A percentile compares a stretch with the other conserved stretches of the same genome.
These are phyloP conservation scores for Bombus waltoni DNA, from an alignment of 1,140 invertebrate species.

Conservation along the genomic window DNA sequence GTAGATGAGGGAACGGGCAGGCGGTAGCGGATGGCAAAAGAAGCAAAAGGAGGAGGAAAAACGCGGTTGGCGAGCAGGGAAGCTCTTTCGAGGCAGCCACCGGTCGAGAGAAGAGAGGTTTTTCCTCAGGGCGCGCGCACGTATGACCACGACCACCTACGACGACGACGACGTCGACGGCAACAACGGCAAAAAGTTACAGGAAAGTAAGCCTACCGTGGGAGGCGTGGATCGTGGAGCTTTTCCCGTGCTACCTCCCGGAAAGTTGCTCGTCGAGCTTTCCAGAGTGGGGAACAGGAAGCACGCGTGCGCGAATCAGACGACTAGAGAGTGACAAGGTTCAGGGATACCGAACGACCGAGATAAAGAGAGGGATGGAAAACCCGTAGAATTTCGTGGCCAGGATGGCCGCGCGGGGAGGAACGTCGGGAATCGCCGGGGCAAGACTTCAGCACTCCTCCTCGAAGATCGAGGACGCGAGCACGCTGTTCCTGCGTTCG, in stretches of 20 bases:
- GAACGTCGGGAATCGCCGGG: constrained; percentile 50
- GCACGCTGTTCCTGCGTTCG: constrained; percentile 32
- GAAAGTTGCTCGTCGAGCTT: constrained; percentile 57
- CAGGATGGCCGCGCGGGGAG: constrained; percentile 50
- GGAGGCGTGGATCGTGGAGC: constrained; percentile 78
- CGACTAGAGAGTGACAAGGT: constrained; percentile 49
- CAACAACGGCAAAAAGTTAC: constrained; percentile 66
- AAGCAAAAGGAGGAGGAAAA: constrained; percentile 40
- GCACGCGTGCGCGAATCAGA: constrained; percentile 67
- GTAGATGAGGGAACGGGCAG: not conserved
- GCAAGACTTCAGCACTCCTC: constrained; percentile 69
- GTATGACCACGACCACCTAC: constrained; percentile 62
- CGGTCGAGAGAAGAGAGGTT: constrained; percentile 45
- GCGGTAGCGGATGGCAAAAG: constrained; percentile 37
- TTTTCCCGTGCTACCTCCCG: constrained; percentile 62
- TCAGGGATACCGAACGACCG: not conserved
- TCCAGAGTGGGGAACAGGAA: constrained; percentile 63
- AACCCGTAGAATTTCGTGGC: constrained; percentile 56
- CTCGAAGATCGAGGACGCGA: constrained; percentile 53
- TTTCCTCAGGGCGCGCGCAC: constrained; percentile 58
- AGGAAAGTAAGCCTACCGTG: constrained; percentile 75
- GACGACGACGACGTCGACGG: constrained; percentile 57
- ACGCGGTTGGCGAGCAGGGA: constrained; percentile 56
- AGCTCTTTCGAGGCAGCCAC: constrained; percentile 64
- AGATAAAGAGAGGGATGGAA: constrained; percentile 47